phyloP scores from a whole-genome alignment of 2,888 invertebrate species.

The Euzophera pinguis region DNA sequence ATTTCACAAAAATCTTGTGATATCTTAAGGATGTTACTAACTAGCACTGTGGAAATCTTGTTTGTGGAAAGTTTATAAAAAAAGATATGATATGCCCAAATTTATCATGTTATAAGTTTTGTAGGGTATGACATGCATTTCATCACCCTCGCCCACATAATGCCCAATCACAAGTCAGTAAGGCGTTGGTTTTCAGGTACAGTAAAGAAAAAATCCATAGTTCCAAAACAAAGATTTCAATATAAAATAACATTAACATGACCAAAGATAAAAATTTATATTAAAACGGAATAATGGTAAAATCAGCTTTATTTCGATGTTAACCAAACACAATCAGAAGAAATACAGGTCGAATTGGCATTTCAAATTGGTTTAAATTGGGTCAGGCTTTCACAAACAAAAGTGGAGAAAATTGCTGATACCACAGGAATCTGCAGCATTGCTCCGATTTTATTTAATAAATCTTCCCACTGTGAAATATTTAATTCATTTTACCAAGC shows the following conservation, averaged over 20 bases:
- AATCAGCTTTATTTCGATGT: conserved; percentile 59
- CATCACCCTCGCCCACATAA: no score
- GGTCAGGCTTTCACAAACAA: conserved; percentile 69
- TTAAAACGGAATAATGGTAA: conserved; percentile 41
- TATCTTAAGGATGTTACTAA: no score
- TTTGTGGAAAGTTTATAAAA: no score
- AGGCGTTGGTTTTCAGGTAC: no score
- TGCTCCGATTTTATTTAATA: conserved; percentile 47
- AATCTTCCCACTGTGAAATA: conserved; percentile 25
- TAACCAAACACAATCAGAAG: conserved; percentile 65
- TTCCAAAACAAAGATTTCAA: not conserved
- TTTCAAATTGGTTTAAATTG: conserved; percentile 70
- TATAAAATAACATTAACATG: not conserved
- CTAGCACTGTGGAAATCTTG: no score
- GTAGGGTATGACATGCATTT: no score
- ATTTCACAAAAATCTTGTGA: no score
- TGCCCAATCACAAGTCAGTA: no score
- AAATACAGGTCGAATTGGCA: conserved; percentile 67
- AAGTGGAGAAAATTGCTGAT: conserved; percentile 54
- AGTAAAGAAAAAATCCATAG: no score
- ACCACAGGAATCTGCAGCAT: conserved; percentile 39
- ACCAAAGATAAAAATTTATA: conserved; percentile 18
- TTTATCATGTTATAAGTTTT: no score
- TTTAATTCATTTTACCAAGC: not conserved
- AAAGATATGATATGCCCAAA: no score